These are phyloP conservation scores for Mimachlamys varia DNA, from an alignment of 2,888 invertebrate genomes.

Conservation along the genomic window DNA sequence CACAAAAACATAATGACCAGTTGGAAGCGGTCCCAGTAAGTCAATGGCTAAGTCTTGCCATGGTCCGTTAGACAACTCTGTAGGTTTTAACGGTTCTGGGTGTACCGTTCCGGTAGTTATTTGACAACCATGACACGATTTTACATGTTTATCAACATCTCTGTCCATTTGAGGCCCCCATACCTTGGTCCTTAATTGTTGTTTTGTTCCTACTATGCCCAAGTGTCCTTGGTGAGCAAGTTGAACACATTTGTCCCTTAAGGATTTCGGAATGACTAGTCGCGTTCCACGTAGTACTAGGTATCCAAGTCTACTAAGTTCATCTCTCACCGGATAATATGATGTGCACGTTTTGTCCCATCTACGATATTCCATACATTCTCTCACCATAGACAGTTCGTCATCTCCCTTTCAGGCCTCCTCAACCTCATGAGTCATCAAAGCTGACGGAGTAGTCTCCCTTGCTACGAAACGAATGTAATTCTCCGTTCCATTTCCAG, in stretches of 20 bases:
- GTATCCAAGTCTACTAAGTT: conserved; percentile 41
- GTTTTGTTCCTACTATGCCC: conserved; percentile 51
- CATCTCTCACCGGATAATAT: conserved; percentile 40
- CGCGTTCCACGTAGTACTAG: conserved; percentile 48
- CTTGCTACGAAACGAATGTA: conserved; percentile 48
- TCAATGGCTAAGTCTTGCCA: conserved; percentile 61
- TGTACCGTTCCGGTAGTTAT: conserved; percentile 38
- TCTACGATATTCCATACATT: conserved; percentile 3
- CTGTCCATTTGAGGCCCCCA: conserved; percentile 54
- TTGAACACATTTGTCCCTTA: conserved; percentile 42
- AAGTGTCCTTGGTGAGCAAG: conserved; percentile 53
- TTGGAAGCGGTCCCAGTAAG: conserved; percentile 55
- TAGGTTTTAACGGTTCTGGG: conserved; percentile 55
- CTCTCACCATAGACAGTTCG: conserved; percentile 38
- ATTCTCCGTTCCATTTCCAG: conserved; percentile 39
- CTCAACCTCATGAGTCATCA: conserved; percentile 50
- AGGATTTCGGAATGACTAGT: conserved; percentile 35
- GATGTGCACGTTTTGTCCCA: conserved; percentile 34
- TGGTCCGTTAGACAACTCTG: conserved; percentile 52
- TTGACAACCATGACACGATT: conserved; percentile 54
- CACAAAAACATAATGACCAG: conserved; percentile 56
- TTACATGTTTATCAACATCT: conserved; percentile 48
- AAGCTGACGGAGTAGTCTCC: conserved; percentile 48
- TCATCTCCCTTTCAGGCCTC: conserved; percentile 43
- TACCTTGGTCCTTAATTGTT: conserved; percentile 51